These are phyloP conservation scores for Cephalotes varians DNA, from an alignment of 2,888 invertebrate genomes.

Conservation along the genomic window DNA sequence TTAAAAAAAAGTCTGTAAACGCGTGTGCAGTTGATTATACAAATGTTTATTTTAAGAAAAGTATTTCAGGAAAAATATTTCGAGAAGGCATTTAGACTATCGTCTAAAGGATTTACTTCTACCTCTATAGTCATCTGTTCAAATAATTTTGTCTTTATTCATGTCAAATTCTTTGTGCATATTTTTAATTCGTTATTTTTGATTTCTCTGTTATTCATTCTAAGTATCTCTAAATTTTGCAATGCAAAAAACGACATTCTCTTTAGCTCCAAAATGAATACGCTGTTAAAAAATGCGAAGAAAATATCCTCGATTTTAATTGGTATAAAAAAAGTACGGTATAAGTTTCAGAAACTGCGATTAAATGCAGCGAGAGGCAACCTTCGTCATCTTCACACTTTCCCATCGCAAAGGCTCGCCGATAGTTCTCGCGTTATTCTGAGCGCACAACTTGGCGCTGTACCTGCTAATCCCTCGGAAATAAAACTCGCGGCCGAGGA, in stretches of 20 bases:
- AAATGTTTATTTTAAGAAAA: neutral
- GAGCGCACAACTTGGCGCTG: conserved; percentile 8
- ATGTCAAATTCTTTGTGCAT: neutral
- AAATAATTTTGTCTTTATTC: neutral
- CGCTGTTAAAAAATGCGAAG: neutral
- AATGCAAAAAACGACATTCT: neutral
- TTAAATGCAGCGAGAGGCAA: neutral
- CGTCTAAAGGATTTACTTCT: neutral
- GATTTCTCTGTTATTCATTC: neutral
- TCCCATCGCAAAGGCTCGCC: conserved; percentile 30
- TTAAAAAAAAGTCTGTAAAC: neutral
- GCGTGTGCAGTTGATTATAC: neutral
- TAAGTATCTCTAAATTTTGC: neutral
- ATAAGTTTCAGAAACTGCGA: neutral
- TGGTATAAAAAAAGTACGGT: neutral
- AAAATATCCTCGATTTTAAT: neutral
- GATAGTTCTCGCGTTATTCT: conserved; percentile 22
- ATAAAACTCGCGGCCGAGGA: conserved; percentile 69
- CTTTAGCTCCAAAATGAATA: neutral
- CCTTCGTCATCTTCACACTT: conserved; percentile 39
- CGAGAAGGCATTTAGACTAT: neutral
- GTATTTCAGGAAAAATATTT: neutral
- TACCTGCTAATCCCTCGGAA: conserved; percentile 63
- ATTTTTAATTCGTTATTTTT: neutral
- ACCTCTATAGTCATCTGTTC: neutral